Conservation (phyloP, 37 sponge, comb jelly and placozoan species). For the Spongilla lacustris region DNA sequence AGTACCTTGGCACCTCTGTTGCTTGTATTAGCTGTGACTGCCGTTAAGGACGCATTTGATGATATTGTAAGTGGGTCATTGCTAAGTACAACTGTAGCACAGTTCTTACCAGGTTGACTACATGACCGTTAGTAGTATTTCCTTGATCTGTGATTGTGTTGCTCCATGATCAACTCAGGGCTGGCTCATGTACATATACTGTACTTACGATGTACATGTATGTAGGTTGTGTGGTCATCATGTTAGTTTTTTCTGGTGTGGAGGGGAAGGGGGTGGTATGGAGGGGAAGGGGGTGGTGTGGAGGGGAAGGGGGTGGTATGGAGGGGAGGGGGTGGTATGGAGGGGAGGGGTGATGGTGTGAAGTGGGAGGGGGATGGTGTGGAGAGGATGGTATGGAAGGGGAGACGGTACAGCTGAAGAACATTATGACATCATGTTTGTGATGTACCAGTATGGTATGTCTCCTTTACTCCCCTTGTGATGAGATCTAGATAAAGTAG, state of each 20-base stretch:
- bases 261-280: not conserved
- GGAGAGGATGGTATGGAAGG: not conserved
- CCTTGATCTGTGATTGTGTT: too few species aligned
- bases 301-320: not conserved
- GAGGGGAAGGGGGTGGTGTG: not conserved
- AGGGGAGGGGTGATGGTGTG: not conserved
- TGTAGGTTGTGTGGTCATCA: too few species aligned
- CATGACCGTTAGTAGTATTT: too few species aligned
- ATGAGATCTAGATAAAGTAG: too few species aligned
- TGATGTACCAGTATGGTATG: too few species aligned
- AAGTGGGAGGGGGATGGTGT: not conserved
- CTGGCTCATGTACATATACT: too few species aligned
- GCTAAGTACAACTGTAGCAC: too few species aligned
- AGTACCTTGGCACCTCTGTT: slow-evolving; percentile 88
- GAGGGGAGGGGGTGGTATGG: not conserved
- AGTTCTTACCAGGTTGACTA: too few species aligned
- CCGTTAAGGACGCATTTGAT: slow-evolving; percentile 94
- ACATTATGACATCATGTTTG: too few species aligned
- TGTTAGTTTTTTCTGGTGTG: not conserved
- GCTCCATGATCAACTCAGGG: too few species aligned
- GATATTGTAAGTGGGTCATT: slow-evolving; percentile 81
- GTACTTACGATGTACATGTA: too few species aligned
- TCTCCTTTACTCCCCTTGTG: too few species aligned
- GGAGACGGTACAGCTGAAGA: not conserved
- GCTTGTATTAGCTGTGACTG: slow-evolving; percentile 86